phyloP scores from a whole-genome alignment of 2,888 invertebrate species.

The Cantharis nigra region DNA sequence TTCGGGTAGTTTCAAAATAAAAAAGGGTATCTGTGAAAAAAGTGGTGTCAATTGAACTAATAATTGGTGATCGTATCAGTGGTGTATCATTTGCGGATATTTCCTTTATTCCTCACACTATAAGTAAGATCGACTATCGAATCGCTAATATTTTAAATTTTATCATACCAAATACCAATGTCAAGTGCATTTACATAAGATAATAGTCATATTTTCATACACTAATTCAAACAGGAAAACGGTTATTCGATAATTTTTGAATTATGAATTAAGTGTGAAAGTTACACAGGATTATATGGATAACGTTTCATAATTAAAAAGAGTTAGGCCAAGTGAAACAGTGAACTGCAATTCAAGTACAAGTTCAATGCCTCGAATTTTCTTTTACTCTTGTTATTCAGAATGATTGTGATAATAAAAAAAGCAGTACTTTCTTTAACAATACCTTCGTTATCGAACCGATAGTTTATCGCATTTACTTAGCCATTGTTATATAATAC shows the following conservation, averaged over 20 bases:
- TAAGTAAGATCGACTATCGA: neutral
- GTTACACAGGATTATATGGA: neutral
- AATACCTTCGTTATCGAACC: neutral
- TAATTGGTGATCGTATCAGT: neutral
- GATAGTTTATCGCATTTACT: neutral
- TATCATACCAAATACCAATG: neutral
- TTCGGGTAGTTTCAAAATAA: conserved; percentile 12
- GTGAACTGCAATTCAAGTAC: conserved; percentile 30
- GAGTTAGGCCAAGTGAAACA: conserved; percentile 5
- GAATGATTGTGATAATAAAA: neutral
- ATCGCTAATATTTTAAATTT: neutral
- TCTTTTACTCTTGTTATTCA: conserved; percentile 2
- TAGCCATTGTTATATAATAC: neutral
- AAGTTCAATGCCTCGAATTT: conserved; percentile 38
- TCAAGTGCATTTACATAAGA: neutral
- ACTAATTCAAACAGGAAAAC: neutral
- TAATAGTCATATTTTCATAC: neutral
- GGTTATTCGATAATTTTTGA: neutral
- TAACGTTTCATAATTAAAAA: neutral
- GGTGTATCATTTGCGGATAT: neutral
- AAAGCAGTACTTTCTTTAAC: neutral
- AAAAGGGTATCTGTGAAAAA: neutral
- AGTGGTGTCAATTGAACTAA: neutral
- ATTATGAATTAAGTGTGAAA: neutral
- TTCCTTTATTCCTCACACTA: neutral